Conservation (phyloP, 2,113 vertebrate species). For the Lepus timidus region DNA sequence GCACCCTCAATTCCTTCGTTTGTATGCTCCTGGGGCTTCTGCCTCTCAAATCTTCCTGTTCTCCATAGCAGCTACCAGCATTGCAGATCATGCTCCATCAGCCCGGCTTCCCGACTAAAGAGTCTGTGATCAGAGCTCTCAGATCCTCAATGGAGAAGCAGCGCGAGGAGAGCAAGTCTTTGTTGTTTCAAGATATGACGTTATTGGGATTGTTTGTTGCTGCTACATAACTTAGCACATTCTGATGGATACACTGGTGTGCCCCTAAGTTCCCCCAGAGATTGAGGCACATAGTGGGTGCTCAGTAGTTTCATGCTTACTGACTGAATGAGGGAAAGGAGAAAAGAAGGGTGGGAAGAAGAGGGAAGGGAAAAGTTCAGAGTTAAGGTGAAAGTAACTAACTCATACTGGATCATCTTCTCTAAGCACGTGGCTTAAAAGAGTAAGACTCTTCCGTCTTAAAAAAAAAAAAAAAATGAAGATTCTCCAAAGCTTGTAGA, state of each 20-base stretch:
- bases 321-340: background rate
- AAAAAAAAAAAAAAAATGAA: constrained; percentile 31
- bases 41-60: no score
- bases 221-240: background rate
- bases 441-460: background rate
- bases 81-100: background rate
- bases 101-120: background rate
- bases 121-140: background rate
- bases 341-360: background rate
- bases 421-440: background rate
- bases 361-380: background rate
- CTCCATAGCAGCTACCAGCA: rapidly evolving
- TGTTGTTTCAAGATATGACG: background rate
- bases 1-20: background rate
- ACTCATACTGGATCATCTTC: background rate
- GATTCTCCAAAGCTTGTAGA: background rate
- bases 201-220: background rate
- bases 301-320: background rate
- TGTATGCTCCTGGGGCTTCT: background rate
- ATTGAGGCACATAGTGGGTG: background rate
- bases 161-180: background rate
- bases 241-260: background rate
- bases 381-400: background rate
- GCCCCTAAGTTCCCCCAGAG: background rate
- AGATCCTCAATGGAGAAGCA: background rate